Percentiles rank a stretch among this genome's conserved stretches.
Evolutionary conservation across 2,113 vertebrate genomes (phyloP).

Genomic region (Nothobranchius furzeri): DNA sequence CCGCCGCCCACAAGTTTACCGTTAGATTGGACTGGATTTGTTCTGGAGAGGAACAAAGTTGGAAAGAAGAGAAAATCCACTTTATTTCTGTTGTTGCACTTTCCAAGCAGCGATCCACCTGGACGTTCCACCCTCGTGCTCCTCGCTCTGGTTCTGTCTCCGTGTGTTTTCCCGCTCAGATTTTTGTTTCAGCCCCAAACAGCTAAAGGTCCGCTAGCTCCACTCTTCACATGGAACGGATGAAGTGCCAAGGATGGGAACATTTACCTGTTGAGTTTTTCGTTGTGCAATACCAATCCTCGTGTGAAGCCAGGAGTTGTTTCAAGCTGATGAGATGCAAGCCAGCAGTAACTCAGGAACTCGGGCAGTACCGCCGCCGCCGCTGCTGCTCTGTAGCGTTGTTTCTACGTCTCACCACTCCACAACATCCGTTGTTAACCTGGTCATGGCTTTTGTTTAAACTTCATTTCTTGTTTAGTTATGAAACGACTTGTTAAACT

Average conservation of each 20-base stretch:
- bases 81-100: slow-evolving; percentile 41
- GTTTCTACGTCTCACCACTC: slow-evolving; percentile 37
- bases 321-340: slow-evolving; percentile 14
- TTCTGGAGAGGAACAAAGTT: slow-evolving; percentile 35
- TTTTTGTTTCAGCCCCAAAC: slow-evolving; percentile 26
- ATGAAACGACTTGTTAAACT: neutral
- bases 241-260: slow-evolving; percentile 61
- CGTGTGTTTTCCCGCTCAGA: neutral
- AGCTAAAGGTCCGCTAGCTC: neutral
- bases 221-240: slow-evolving; percentile 16
- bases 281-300: neutral
- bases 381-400: slow-evolving; percentile 35
- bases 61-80: slow-evolving; percentile 3
- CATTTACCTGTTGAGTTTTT: slow-evolving; percentile 9
- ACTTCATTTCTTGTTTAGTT: slow-evolving; percentile 3
- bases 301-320: neutral
- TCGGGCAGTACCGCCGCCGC: slow-evolving; percentile 34
- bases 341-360: slow-evolving; percentile 65
- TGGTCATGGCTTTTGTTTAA: slow-evolving; percentile 19
- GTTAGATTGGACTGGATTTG: slow-evolving; percentile 35
- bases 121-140: slow-evolving; percentile 13
- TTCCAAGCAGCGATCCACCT: slow-evolving; percentile 32
- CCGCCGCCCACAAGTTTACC: slow-evolving; percentile 12
- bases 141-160: slow-evolving; percentile 13
- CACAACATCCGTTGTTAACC: slow-evolving; percentile 2